Percentiles rank a stretch among this genome's conserved stretches.
Conservation (phyloP, 2,113 vertebrate genomes). For the Cariama cristata region DNA sequence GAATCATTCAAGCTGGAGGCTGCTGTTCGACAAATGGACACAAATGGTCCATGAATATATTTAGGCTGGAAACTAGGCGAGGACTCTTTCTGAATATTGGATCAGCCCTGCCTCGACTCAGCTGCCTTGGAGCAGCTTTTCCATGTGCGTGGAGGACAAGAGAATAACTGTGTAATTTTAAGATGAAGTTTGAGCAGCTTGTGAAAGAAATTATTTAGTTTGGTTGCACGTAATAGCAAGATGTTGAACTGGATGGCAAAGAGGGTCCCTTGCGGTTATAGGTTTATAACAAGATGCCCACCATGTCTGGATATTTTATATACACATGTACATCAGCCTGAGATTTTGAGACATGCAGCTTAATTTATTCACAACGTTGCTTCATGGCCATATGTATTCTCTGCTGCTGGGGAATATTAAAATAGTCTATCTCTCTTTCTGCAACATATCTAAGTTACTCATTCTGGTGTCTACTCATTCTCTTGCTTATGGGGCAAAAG, state of each 20-base stretch:
- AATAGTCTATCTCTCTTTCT: neutral
- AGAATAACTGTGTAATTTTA: neutral
- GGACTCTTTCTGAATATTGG: neutral
- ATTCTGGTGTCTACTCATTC: neutral
- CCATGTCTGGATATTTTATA: neutral
- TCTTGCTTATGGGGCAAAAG: neutral
- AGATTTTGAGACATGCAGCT: neutral
- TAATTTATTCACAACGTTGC: neutral
- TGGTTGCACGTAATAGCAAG: neutral
- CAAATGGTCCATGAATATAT: neutral
- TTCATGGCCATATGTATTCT: neutral
- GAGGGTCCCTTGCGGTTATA: fast-evolving
- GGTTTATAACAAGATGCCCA: neutral
- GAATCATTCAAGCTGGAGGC: neutral
- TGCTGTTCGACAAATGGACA: neutral
- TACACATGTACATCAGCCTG: neutral
- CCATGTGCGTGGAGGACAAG: fast-evolving
- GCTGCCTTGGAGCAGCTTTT: neutral
- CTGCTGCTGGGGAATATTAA: neutral
- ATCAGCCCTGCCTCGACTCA: neutral
- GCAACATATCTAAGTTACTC: neutral
- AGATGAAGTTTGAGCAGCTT: neutral
- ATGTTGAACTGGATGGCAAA: neutral
- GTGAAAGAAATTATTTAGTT: neutral
- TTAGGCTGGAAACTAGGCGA: neutral